These are phyloP conservation scores for Panopea generosa DNA, from an alignment of 2,888 invertebrate genomes.

Conservation along the genomic window DNA sequence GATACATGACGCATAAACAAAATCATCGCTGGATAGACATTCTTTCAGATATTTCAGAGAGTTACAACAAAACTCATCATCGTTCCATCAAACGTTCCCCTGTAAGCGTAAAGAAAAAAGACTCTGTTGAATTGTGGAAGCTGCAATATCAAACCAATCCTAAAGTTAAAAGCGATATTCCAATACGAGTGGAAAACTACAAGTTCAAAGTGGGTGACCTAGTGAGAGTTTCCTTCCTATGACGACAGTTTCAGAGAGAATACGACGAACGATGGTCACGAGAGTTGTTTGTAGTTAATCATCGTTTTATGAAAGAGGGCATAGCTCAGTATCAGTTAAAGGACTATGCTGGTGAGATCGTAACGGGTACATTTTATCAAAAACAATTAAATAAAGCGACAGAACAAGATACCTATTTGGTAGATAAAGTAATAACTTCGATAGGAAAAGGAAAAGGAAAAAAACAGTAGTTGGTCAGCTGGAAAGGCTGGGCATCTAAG, in stretches of 20 bases:
- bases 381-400: conserved; percentile 37
- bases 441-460: conserved; percentile 8
- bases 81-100: conserved; percentile 46
- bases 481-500: conserved; percentile 40
- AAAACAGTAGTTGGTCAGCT: conserved; percentile 35
- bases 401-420: conserved; percentile 34
- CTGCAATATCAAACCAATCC: conserved; percentile 12
- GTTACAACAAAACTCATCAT: conserved; percentile 49
- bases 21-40: conserved; percentile 38
- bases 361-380: conserved; percentile 36
- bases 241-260: conserved; percentile 33
- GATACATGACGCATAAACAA: conserved; percentile 48
- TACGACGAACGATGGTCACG: conserved; percentile 43
- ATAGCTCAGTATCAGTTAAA: conserved; percentile 37
- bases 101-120: conserved; percentile 28
- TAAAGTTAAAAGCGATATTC: neutral
- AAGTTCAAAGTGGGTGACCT: conserved; percentile 41
- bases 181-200: neutral
- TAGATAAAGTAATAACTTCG: conserved; percentile 31
- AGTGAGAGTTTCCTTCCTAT: conserved; percentile 33
- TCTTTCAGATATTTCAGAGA: conserved; percentile 29
- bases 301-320: conserved; percentile 32
- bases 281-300: conserved; percentile 34
- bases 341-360: conserved; percentile 36
- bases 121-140: conserved; percentile 33